Percentiles rank a stretch among this genome's conserved stretches.
phyloP scores from a whole-genome alignment of 2,113 vertebrate genomes.

The Microtus oregoni region DNA sequence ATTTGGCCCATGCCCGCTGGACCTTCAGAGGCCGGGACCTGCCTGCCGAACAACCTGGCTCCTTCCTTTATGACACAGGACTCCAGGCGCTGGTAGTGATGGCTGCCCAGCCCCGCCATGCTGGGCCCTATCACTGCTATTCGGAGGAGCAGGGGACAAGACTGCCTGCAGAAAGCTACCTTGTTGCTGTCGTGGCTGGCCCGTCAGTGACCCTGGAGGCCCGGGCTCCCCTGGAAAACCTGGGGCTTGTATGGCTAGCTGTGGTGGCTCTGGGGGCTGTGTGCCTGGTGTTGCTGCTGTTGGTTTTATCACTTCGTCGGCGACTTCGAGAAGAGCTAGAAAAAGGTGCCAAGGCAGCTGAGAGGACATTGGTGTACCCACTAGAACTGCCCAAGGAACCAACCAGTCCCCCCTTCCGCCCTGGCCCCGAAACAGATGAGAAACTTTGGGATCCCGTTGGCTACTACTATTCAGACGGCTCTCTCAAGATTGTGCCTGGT shows the following conservation, averaged over 20 bases:
- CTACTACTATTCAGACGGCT: slow-evolving; percentile 97
- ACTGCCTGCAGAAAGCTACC: slow-evolving; percentile 91
- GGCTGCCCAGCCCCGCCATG: slow-evolving; percentile 87
- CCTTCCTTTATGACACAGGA: slow-evolving; percentile 88
- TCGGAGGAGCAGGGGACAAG: slow-evolving; percentile 92
- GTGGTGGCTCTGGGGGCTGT: slow-evolving; percentile 93
- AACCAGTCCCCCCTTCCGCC: slow-evolving; percentile 90
- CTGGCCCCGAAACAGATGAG: slow-evolving; percentile 92
- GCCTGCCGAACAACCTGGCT: slow-evolving; percentile 79
- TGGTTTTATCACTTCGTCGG: slow-evolving; percentile 92
- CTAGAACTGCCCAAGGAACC: slow-evolving; percentile 96
- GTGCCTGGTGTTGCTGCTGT: slow-evolving; percentile 91
- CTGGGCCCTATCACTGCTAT: slow-evolving; percentile 92
- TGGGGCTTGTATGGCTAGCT: slow-evolving; percentile 95
- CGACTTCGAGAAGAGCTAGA: slow-evolving; percentile 93
- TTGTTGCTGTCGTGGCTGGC: slow-evolving; percentile 90
- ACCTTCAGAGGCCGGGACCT: slow-evolving; percentile 92
- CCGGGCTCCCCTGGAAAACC: slow-evolving; percentile 91
- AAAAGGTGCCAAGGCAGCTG: slow-evolving; percentile 90
- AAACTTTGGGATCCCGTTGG: slow-evolving; percentile 97
- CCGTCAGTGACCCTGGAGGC: slow-evolving; percentile 91
- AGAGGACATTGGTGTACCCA: slow-evolving; percentile 96
- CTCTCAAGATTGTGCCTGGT: slow-evolving; percentile 97
- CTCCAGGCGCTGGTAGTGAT: slow-evolving; percentile 92
- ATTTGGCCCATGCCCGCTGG: slow-evolving; percentile 94